phyloP scores from a whole-genome alignment of 2,113 vertebrate genomes.

The Vulpes ferrilata region DNA sequence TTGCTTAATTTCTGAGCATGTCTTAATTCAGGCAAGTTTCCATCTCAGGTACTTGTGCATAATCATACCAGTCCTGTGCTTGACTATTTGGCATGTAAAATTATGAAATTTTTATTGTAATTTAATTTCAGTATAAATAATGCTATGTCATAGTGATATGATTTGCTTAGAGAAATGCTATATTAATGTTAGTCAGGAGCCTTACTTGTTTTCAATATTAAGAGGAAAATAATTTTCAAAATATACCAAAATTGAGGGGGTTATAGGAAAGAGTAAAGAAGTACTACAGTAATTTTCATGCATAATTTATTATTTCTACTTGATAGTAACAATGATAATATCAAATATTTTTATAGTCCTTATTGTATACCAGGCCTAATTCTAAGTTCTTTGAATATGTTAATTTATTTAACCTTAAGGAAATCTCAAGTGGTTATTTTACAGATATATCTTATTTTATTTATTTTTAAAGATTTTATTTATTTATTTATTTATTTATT shows the following conservation, averaged over 20 bases:
- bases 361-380: conserved; percentile 21
- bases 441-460: not conserved
- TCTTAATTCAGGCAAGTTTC: conserved; percentile 46
- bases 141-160: not conserved
- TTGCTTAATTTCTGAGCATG: not conserved
- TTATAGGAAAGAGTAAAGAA: not conserved
- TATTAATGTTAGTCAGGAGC: not conserved
- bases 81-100: not conserved
- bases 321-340: not conserved
- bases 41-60: not conserved
- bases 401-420: conserved; percentile 38
- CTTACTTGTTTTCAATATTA: conserved; percentile 27
- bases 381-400: not conserved
- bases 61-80: not conserved
- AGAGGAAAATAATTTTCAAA: conserved; percentile 29
- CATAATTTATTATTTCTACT: conserved; percentile 27
- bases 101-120: conserved; percentile 5
- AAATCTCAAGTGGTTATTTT: not conserved
- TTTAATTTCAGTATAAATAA: conserved; percentile 1
- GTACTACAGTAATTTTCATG: not conserved
- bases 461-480: not conserved
- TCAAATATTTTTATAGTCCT: not conserved
- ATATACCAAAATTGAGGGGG: not conserved
- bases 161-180: not conserved
- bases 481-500: not conserved